Base-by-base conservation (phyloP, 2,888 invertebrate species). In the Cheilosia vernalis region DNA sequence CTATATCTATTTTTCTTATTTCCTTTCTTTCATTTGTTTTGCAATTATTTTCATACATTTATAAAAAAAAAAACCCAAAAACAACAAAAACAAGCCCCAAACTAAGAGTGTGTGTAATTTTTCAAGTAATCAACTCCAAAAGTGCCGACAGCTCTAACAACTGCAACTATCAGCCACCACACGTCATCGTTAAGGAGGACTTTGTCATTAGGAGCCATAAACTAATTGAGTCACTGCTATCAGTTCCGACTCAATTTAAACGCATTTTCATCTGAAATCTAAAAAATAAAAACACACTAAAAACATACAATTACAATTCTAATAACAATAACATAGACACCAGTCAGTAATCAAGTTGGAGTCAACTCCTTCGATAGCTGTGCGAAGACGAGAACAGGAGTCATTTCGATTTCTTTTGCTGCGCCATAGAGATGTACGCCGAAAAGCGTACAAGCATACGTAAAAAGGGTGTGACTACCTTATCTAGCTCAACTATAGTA, bases 391-490 rank as follows among this genome's bases (percentile, higher is more conserved):
- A n/a, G 13, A 67, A 56, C 19, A 24, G 21, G 10, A 60, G 15
- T 24, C 9, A 33, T 19, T 15, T 27, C 10, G 27, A 21, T 42
- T 27, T 21, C 4, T 51, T 30, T 42, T 72, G 63, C 40, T 73
- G 15, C 17, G 49, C 56, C 63, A 79, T 79, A 79, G 83, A 79
- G 67, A 83, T 83, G 83, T 83, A 79, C 73, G 83, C 73, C 73
- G 83, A 83, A 74, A 83, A 79, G 73, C 73, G 79, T 73, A 73
- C 73, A 64, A 73, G 42, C 47, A 67, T 83, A 74, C 79, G 79
- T 73, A 83, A 73, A 64, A 79, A 79, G 67, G 64, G 78, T 79
- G 72, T 83, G 21, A 49, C 72, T 78, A 33, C 70, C 69, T 82
- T 82, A 51, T 60, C 82, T 10, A 51, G 44, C 42, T 67, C 83